A percentile compares a stretch with the other conserved stretches of the same genome.
Conservation (phyloP, 2,888 invertebrate genomes). For the Melinopterus prodromus region DNA sequence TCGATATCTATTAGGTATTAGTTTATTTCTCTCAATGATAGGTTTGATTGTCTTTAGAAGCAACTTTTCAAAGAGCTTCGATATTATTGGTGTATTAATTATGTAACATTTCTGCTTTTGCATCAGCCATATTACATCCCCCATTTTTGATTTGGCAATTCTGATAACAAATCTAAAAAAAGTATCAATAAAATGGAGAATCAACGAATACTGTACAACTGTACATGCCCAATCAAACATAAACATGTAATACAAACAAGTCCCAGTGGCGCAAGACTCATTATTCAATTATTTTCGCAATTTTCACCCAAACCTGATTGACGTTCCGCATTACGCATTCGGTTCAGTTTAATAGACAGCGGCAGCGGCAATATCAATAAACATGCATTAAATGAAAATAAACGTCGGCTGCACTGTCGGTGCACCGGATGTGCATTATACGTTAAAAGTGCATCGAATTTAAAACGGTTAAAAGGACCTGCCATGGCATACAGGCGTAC, state of each 20-base stretch:
- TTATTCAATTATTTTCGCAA: background rate
- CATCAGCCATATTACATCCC: too few species aligned
- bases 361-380: background rate
- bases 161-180: too few species aligned
- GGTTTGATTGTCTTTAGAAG: too few species aligned
- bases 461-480: background rate
- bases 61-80: too few species aligned
- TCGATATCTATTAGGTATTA: too few species aligned
- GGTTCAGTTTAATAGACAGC: background rate
- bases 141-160: too few species aligned
- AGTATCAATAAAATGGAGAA: too few species aligned
- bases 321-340: background rate
- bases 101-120: too few species aligned
- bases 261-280: background rate
- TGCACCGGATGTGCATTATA: conserved; percentile 19
- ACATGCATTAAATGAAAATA: background rate
- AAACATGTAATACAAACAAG: background rate
- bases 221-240: background rate
- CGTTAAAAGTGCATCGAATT: background rate
- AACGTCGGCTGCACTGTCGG: background rate
- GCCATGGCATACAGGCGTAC: background rate
- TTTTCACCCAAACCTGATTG: background rate
- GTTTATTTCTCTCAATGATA: too few species aligned
- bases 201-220: too few species aligned
- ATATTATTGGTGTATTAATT: too few species aligned